phyloP scores from a whole-genome alignment of 1,140 invertebrate species.

The Drosophila nigrodunni region DNA sequence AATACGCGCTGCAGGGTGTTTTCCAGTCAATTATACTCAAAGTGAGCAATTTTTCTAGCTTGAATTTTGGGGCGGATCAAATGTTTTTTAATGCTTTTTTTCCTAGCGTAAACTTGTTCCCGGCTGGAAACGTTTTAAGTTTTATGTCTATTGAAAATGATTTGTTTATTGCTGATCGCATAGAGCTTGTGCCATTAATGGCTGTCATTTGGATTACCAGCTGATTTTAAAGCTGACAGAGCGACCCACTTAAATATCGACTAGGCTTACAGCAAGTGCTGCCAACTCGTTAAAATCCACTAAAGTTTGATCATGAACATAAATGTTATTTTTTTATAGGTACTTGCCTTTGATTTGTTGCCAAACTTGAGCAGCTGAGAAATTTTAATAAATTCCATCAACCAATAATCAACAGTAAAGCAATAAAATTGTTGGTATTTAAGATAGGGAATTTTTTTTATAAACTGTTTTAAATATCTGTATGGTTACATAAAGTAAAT shows the following conservation, averaged over 20 bases:
- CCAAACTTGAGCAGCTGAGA: conserved; percentile 7
- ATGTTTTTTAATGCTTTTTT: conserved; percentile 9
- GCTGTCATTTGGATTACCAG: conserved; percentile 71
- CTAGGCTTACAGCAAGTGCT: conserved; percentile 6
- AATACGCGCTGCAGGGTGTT: neutral
- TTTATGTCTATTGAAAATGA: conserved; percentile 62
- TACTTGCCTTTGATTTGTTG: conserved; percentile 24
- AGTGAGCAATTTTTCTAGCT: neutral
- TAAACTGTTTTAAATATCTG: too few species aligned
- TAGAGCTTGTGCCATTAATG: conserved; percentile 71
- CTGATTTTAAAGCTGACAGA: conserved; percentile 47
- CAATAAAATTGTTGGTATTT: too few species aligned
- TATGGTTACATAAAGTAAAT: too few species aligned
- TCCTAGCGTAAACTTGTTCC: conserved; percentile 44
- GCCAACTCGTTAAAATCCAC: conserved; percentile 46
- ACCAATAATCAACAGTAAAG: neutral
- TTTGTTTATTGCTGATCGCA: conserved; percentile 71
- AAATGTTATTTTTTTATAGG: conserved; percentile 50
- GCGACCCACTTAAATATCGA: conserved; percentile 62
- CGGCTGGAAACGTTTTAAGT: conserved; percentile 32
- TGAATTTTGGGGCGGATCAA: conserved; percentile 33
- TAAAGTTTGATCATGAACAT: conserved; percentile 40
- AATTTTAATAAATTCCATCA: neutral
- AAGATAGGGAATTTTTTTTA: too few species aligned
- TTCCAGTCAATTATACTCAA: neutral